Base-by-base conservation (phyloP, 2,888 invertebrate species). In the Oscheius sp. region DNA sequence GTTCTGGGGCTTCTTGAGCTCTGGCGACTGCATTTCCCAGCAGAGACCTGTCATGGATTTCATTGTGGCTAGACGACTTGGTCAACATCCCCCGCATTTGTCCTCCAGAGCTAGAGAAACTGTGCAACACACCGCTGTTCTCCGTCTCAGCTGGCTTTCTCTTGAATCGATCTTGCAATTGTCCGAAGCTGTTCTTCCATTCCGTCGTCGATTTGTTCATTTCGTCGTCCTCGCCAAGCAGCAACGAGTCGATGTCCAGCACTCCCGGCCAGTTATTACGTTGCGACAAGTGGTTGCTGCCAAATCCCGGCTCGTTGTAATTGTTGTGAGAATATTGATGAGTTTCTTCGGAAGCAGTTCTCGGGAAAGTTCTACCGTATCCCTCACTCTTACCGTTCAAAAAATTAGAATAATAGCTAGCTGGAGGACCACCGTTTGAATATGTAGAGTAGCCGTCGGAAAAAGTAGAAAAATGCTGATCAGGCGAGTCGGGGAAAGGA, bases 181-280 rank as follows among this genome's bases (percentile, higher is more conserved):
- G 79, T 37, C 71, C 79, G 67, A 83, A 83, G 5, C 77, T 75
- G 25, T 75, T 76, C 53, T 73, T 70, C 83, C 83, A 83, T 69
- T 81, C 80, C 6, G 75, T 69, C 12, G 83, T 83, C 17, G 82
- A 75, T 2, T 77, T 75, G 64, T 72, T 77, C 83, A 83, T 83
- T 29, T 76, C 75, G 72, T 81, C 81, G 69, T 78, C 80, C 6
- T 15, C 50, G 20, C 15, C 46, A 17, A 17, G 17, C 5, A 64
- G 23, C 15, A 64, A 20, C 23, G 68, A 58, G 52, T 58, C 61
- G 39, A 45, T 46, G 37, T 68, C 68, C 39, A 39, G 25, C 15
- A 20, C 34, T 20, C 34, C 66, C n/a, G 68, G 68, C 58, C 61
- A 61, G 61, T 39, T 34, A 48, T 68, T 68, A 31, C 46, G 66